Conservation (phyloP, 2,113 vertebrate species). For the Centropristis striata region DNA sequence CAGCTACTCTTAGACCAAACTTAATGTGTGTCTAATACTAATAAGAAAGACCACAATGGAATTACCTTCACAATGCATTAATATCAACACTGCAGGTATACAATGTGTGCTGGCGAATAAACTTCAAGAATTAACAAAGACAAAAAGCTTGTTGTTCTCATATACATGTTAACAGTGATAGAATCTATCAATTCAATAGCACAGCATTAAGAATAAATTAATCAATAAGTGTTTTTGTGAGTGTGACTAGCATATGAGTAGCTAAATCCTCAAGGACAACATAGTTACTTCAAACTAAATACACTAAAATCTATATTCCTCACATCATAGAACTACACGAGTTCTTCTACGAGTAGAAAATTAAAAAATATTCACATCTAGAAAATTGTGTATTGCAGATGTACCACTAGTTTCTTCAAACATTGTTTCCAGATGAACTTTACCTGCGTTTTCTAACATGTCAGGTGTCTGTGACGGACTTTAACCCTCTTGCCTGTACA, state of each 20-base stretch:
- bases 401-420: neutral
- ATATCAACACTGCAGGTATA: neutral
- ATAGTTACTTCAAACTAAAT: neutral
- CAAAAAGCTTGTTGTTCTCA: neutral
- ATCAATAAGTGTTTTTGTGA: neutral
- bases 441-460: conserved; percentile 7
- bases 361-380: too few species aligned
- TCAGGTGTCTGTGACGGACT: conserved; percentile 61
- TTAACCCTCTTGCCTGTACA: conserved; percentile 44
- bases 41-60: neutral
- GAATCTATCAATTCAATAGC: neutral
- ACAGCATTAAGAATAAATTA: neutral
- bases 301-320: neutral
- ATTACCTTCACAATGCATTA: neutral
- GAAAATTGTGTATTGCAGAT: neutral
- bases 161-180: neutral
- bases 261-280: too few species aligned
- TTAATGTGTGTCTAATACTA: neutral
- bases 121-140: neutral
- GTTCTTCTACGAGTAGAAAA: too few species aligned
- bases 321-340: neutral
- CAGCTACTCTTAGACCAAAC: neutral
- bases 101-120: neutral
- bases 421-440: neutral
- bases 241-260: too few species aligned